Evolutionary conservation across 1,140 invertebrate genomes (phyloP).

Genomic region (Pseudachorutes palmiensis): DNA sequence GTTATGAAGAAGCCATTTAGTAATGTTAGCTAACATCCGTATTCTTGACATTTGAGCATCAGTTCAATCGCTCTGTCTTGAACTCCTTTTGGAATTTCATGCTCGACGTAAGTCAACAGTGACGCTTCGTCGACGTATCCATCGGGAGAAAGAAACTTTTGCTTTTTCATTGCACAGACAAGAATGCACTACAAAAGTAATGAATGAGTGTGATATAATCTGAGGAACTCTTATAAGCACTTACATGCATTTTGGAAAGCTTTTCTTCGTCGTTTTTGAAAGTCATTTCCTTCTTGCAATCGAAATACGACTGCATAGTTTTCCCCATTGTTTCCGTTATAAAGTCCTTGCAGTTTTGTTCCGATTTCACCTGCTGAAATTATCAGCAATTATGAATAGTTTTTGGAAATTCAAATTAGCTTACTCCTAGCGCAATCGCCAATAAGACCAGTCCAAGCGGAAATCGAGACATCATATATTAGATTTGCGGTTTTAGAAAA

Average conservation of each 20-base stretch:
- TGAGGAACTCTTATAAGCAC: neutral
- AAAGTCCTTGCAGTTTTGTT: constrained; percentile 6
- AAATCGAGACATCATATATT: no score
- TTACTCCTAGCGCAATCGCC: neutral
- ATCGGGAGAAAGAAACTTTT: constrained; percentile 9
- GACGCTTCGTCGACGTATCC: constrained; percentile 12
- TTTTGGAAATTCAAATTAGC: neutral
- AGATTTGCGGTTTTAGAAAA: no score
- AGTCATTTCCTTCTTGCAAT: constrained; percentile 9
- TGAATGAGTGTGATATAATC: no score
- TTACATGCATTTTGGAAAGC: constrained; percentile 3
- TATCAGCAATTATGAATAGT: neutral
- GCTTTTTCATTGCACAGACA: constrained; percentile 10
- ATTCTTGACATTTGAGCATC: constrained; percentile 5
- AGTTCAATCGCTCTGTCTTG: constrained; percentile 2
- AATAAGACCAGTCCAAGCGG: no score
- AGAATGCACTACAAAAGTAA: constrained; percentile 12
- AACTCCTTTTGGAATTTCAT: neutral
- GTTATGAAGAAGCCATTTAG: neutral
- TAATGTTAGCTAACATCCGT: neutral
- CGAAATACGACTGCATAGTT: constrained; percentile 8
- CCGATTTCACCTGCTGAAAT: neutral
- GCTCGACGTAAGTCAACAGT: neutral
- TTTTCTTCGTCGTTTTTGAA: constrained; percentile 1
- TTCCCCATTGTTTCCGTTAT: neutral